Evolutionary conservation across 2,113 vertebrate species (phyloP), one percentile per base, ranked within the genome.

Genomic region (Martes martes): DNA sequence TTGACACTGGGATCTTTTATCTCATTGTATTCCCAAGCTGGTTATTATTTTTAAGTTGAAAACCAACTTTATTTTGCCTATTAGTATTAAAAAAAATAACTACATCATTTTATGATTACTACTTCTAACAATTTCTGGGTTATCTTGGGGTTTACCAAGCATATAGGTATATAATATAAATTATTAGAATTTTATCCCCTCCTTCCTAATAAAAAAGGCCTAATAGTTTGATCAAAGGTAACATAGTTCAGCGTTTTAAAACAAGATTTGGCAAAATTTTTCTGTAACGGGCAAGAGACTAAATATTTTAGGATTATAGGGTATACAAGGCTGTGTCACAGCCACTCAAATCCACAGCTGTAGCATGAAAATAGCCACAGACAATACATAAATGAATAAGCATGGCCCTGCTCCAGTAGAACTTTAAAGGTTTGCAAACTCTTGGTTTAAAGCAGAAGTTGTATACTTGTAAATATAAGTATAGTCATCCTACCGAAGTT

Each of bases 61-160:
- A 88, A 80, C 19, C 45, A 92, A 76, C 1, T 82, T n/a, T 91
- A 93, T 36, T 86, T 96, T 76, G 16, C 14, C 95, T 21, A 92
- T 71, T 88, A 76, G 26, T 73, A 91, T 61, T 65, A 97, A 96
- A 19, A 50, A 91, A 96, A 96, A 65, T 1, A 33, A 15, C 63
- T 45, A 81, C 1, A 5, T 90, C 10, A 90, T 69, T 96, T 87
- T 71, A 84, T 76, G 47, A 57, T 65, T 93, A 87, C 36, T 91
- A 95, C 67, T 89, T 96, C 23, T n/a, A 96, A 94, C 6, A 67
- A 47, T 96, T 94, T 93, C 61, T 83, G 14, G 95, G 23, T 47
- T 89, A 86, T 39, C 42, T 95, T 91, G 28, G 42, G 16, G 13
- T 28, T 94, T 93, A 94, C 11, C 47, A 93, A 91, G n/a, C 57